Evolutionary conservation across 2,113 vertebrate species (phyloP).

Genomic region (Melanostigma gelatinosum): DNA sequence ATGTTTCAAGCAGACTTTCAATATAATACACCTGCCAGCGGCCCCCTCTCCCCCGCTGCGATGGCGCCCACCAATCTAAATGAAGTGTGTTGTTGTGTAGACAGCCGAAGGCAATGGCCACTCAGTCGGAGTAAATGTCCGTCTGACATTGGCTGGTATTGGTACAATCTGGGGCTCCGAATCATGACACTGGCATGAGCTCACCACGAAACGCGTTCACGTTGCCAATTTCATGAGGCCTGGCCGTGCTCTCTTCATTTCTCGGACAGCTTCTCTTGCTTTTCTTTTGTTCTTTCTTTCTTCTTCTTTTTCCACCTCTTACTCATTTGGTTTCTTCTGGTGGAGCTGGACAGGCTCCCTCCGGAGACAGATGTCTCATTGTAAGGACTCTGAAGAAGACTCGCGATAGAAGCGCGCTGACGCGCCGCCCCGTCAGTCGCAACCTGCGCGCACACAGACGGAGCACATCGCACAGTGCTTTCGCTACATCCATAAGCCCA

Average conservation of each 20-base stretch:
- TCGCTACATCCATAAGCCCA: slow-evolving; percentile 51
- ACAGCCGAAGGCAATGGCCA: slow-evolving; percentile 53
- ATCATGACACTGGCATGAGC: slow-evolving; percentile 60
- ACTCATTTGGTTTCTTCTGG: slow-evolving; percentile 50
- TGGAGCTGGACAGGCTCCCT: slow-evolving; percentile 42
- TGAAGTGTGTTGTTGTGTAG: slow-evolving; percentile 55
- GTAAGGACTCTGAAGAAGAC: slow-evolving; percentile 48
- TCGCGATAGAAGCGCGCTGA: slow-evolving; percentile 35
- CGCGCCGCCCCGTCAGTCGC: slow-evolving; percentile 22
- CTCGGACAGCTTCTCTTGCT: slow-evolving; percentile 29
- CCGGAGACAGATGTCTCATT: slow-evolving; percentile 51
- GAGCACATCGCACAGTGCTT: slow-evolving; percentile 48
- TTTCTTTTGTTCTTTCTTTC: not conserved
- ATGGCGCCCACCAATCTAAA: slow-evolving; percentile 60
- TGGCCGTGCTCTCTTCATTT: slow-evolving; percentile 27
- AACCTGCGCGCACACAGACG: slow-evolving; percentile 14
- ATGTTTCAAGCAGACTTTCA: slow-evolving; percentile 46
- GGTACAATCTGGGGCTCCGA: slow-evolving; percentile 31
- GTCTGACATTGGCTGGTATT: slow-evolving; percentile 63
- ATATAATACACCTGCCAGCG: slow-evolving; percentile 15
- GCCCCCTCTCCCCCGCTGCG: not conserved
- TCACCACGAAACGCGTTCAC: slow-evolving; percentile 47
- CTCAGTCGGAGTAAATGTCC: slow-evolving; percentile 64
- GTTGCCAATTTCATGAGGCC: slow-evolving; percentile 65
- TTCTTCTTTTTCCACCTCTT: slow-evolving; percentile 12